Conservation (phyloP, 1,140 invertebrate genomes). For the Drosophila pallidifrons region DNA sequence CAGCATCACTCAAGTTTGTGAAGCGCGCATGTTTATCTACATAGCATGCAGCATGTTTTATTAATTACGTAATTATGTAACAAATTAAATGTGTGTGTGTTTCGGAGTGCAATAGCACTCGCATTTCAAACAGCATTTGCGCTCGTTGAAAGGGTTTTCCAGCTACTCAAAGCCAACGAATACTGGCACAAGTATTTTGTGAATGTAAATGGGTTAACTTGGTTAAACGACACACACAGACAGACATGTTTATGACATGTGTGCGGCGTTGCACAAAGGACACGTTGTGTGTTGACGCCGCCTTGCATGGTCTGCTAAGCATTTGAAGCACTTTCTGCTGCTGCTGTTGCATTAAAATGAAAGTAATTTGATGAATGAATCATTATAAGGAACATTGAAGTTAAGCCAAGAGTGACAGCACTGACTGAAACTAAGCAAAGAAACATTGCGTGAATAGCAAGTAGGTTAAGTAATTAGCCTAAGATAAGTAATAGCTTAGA, state of each 20-base stretch:
- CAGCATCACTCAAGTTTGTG: conserved; percentile 53
- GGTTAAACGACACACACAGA: conserved; percentile 51
- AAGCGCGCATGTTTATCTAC: conserved; percentile 62
- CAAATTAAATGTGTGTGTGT: conserved; percentile 68
- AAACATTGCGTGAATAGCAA: conserved; percentile 1
- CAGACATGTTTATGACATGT: conserved; percentile 26
- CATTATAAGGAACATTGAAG: conserved; percentile 8
- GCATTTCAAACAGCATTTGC: conserved; percentile 24
- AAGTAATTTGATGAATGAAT: conserved; percentile 28
- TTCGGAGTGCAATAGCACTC: conserved; percentile 25
- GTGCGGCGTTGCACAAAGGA: conserved; percentile 47
- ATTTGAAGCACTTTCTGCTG: conserved; percentile 2
- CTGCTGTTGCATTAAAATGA: conserved; percentile 7
- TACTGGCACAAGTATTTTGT: conserved; percentile 20
- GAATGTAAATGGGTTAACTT: conserved; percentile 69
- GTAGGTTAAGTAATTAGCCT: conserved; percentile 11
- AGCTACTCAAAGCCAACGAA: conserved; percentile 57
- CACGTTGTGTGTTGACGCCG: conserved; percentile 35
- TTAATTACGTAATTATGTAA: conserved; percentile 82
- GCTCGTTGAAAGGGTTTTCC: conserved; percentile 23
- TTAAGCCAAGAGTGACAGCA: background rate
- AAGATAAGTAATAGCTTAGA: background rate
- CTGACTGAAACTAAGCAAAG: background rate
- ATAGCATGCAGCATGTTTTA: conserved; percentile 59
- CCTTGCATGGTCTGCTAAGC: conserved; percentile 50